Conservation (phyloP, 2,797 vertebrate genomes). For the Clarias pachynema region DNA sequence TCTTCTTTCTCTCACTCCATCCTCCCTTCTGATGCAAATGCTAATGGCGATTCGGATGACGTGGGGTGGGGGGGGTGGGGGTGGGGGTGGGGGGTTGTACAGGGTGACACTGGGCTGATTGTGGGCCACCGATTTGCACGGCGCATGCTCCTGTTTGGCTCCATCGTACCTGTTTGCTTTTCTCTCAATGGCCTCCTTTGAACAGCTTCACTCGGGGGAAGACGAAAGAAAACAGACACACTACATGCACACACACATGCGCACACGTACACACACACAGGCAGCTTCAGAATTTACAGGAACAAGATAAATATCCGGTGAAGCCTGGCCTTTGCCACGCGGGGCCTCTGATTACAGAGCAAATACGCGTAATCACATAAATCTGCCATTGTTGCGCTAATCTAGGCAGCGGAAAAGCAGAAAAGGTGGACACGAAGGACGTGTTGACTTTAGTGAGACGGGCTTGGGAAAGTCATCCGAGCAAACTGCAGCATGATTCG, state of each 20-base stretch:
- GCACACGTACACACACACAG: conserved; percentile 1
- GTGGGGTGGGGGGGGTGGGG: background rate
- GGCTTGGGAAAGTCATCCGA: conserved; percentile 52
- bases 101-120: conserved; percentile 40
- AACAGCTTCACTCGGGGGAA: conserved; percentile 59
- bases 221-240: conserved; percentile 26
- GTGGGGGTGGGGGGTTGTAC: background rate
- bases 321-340: conserved; percentile 50
- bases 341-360: conserved; percentile 68
- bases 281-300: conserved; percentile 70
- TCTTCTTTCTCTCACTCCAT: conserved; percentile 15
- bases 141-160: conserved; percentile 56
- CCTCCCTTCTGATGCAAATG: conserved; percentile 24
- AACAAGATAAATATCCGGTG: conserved; percentile 75
- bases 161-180: conserved; percentile 70
- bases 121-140: conserved; percentile 5
- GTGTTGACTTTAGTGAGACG: conserved; percentile 69
- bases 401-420: conserved; percentile 51
- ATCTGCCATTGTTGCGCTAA: conserved; percentile 67
- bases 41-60: background rate
- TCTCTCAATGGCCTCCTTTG: conserved; percentile 75
- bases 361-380: conserved; percentile 74
- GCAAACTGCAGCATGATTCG: background rate
- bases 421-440: conserved; percentile 44
- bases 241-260: conserved; percentile 1